phyloP scores from a whole-genome alignment of 2,797 vertebrate species.

The Champsocephalus gunnari region DNA sequence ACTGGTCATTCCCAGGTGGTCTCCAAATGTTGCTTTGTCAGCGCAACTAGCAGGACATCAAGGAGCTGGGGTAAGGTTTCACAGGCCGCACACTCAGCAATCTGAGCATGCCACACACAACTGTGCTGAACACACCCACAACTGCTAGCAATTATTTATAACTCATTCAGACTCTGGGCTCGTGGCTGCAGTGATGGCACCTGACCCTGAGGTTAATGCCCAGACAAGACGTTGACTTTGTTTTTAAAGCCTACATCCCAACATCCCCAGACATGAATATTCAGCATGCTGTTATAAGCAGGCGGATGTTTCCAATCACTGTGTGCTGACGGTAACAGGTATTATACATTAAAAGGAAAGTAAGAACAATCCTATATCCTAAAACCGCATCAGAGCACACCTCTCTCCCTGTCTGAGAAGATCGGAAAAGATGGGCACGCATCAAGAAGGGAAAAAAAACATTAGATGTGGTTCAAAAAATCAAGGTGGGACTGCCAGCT shows the following conservation, averaged over 20 bases:
- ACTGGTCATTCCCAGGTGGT: slow-evolving; percentile 77
- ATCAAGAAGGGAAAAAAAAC: slow-evolving; percentile 40
- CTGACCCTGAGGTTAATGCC: slow-evolving; percentile 73
- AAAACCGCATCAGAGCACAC: slow-evolving; percentile 37
- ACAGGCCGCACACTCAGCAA: slow-evolving; percentile 74
- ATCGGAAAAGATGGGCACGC: slow-evolving; percentile 55
- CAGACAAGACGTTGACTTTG: slow-evolving; percentile 27
- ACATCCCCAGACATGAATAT: slow-evolving; percentile 57
- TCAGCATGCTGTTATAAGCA: slow-evolving; percentile 50
- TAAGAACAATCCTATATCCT: slow-evolving; percentile 36
- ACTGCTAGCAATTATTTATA: slow-evolving; percentile 79
- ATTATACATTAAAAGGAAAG: slow-evolving; percentile 32
- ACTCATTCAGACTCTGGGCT: slow-evolving; percentile 66
- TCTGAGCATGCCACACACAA: slow-evolving; percentile 63
- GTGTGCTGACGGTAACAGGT: slow-evolving; percentile 25
- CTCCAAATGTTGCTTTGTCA: slow-evolving; percentile 73
- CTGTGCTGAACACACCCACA: slow-evolving; percentile 56
- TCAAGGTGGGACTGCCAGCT: slow-evolving; percentile 65
- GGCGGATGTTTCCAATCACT: slow-evolving; percentile 46
- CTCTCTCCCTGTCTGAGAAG: slow-evolving; percentile 36
- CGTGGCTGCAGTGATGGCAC: slow-evolving; percentile 64
- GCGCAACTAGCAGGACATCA: slow-evolving; percentile 63
- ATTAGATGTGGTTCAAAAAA: slow-evolving; percentile 63
- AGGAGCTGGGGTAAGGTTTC: slow-evolving; percentile 65
- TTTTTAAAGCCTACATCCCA: slow-evolving; percentile 34